phyloP scores from a whole-genome alignment of 2,113 vertebrate genomes.

The Bos indicus region DNA sequence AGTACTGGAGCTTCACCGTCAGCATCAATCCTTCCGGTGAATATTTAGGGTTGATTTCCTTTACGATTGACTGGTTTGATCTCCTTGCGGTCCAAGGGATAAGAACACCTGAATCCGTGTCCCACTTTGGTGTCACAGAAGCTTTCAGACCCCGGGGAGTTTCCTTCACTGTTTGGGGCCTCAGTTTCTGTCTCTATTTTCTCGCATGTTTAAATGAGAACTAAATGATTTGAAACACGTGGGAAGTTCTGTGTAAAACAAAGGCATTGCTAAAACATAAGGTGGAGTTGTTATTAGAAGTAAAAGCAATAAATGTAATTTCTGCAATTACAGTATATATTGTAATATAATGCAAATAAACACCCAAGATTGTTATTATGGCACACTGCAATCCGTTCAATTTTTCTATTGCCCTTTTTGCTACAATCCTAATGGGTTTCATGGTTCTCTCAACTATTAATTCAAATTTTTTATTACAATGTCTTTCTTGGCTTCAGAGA shows the following conservation, averaged over 20 bases:
- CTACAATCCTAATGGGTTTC: not conserved
- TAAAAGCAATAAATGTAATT: not conserved
- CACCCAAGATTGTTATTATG: not conserved
- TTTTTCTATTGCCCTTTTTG: not conserved
- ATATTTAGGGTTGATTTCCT: not conserved
- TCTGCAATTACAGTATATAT: not conserved
- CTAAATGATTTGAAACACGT: not conserved
- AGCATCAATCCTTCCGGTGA: not conserved
- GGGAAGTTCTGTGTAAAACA: not conserved
- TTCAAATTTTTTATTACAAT: not conserved
- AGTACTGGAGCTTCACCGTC: not conserved
- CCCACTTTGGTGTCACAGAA: not conserved
- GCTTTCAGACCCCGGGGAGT: not conserved
- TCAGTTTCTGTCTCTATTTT: not conserved
- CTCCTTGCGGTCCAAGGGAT: not conserved
- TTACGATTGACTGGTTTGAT: not conserved
- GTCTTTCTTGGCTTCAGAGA: constrained; percentile 4
- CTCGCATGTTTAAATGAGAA: not conserved
- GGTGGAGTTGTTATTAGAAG: not conserved
- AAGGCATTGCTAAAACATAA: not conserved
- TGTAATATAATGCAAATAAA: not conserved
- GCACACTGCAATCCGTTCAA: not conserved
- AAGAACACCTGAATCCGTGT: not conserved
- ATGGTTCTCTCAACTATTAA: constrained; percentile 21
- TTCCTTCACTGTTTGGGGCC: not conserved